These are phyloP conservation scores for Nothobranchius furzeri DNA, from an alignment of 2,113 vertebrate species.

Conservation along the genomic window DNA sequence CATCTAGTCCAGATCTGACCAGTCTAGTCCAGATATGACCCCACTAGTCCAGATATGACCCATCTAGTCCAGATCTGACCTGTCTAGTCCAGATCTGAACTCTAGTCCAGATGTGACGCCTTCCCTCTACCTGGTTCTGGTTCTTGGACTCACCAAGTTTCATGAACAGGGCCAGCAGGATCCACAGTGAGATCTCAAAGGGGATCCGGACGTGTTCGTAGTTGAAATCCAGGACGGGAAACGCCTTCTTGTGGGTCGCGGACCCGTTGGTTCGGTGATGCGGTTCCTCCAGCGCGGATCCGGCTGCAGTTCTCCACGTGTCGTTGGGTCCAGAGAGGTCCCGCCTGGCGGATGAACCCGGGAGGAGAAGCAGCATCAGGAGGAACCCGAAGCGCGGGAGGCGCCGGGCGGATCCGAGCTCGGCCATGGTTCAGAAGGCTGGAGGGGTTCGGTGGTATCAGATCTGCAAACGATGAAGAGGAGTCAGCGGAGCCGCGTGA, in stretches of 20 bases:
- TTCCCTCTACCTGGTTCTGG: no score
- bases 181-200: slow-evolving; percentile 94
- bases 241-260: slow-evolving; percentile 75
- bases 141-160: slow-evolving; percentile 88
- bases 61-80: no score
- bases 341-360: slow-evolving; percentile 8
- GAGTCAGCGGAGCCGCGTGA: slow-evolving; percentile 7
- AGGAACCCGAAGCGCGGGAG: neutral
- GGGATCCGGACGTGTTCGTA: slow-evolving; percentile 82
- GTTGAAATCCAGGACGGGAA: slow-evolving; percentile 88
- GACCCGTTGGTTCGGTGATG: neutral
- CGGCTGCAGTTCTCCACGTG: neutral
- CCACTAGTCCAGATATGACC: no score
- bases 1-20: no score
- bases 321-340: slow-evolving; percentile 16
- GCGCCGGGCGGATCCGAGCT: neutral
- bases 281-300: neutral
- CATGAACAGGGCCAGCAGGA: slow-evolving; percentile 93
- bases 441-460: no score
- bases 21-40: no score
- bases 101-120: no score
- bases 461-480: slow-evolving; percentile 16
- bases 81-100: no score
- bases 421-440: slow-evolving; percentile 40
- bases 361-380: slow-evolving; percentile 2